A percentile compares a stretch with the other conserved stretches of the same genome.
Conservation (phyloP, 2,113 vertebrate genomes). For the Clarias macrocephalus region DNA sequence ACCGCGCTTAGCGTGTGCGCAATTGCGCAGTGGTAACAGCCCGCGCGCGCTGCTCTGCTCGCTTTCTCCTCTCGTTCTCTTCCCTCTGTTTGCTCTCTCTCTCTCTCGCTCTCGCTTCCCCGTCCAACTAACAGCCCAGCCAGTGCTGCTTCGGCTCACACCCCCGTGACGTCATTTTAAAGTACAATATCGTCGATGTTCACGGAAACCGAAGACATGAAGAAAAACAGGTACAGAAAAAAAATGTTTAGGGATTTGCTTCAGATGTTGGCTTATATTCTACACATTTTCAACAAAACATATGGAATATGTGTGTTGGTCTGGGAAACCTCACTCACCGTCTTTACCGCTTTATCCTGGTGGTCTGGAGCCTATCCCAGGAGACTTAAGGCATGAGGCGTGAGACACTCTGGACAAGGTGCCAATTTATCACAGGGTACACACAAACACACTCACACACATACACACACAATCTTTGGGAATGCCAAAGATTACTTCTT, state of each 20-base stretch:
- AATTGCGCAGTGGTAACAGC: conserved; percentile 51
- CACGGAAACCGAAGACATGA: not conserved
- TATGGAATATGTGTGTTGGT: not conserved
- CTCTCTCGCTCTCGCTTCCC: conserved; percentile 62
- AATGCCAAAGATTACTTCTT: too few species aligned
- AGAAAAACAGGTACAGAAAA: not conserved
- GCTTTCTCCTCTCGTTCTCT: conserved; percentile 60
- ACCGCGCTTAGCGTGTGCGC: conserved; percentile 57
- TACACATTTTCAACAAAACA: not conserved
- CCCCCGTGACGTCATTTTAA: conserved; percentile 74
- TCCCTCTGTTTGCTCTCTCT: conserved; percentile 63
- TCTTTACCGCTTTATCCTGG: too few species aligned
- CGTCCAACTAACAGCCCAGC: conserved; percentile 71
- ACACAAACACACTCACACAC: too few species aligned
- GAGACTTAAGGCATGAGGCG: too few species aligned
- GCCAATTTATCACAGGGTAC: too few species aligned
- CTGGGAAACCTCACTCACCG: not conserved
- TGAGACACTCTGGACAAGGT: too few species aligned
- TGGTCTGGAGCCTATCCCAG: too few species aligned
- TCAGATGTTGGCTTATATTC: not conserved
- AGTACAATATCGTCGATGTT: conserved; percentile 55
- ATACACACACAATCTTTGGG: too few species aligned
- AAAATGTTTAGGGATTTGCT: not conserved
- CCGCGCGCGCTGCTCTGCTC: conserved; percentile 60
- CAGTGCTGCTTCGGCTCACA: conserved; percentile 63